phyloP scores from a whole-genome alignment of 2,797 vertebrate genomes.

The Macropodus opercularis region DNA sequence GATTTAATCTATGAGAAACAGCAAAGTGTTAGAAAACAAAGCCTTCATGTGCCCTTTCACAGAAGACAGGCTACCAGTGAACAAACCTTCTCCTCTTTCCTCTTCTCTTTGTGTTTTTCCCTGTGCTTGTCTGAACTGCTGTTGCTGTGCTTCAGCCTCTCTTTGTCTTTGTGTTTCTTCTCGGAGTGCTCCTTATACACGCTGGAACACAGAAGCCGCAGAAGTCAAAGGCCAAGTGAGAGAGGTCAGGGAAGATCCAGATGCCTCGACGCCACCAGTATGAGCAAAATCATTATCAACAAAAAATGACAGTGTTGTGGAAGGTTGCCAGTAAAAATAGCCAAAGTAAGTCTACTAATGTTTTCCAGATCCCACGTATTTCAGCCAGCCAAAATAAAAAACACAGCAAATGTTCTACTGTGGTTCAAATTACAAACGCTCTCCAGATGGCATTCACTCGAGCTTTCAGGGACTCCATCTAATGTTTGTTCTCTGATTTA shows the following conservation, averaged over 20 bases:
- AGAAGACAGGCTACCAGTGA: background rate
- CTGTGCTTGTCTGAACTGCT: conserved; percentile 90
- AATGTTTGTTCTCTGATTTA: conserved; percentile 11
- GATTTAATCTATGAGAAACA: conserved; percentile 81
- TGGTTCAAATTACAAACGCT: conserved; percentile 24
- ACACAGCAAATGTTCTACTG: background rate
- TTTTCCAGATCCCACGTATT: conserved; percentile 12
- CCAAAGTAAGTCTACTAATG: conserved; percentile 1
- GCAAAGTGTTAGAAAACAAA: background rate
- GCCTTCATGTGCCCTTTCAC: background rate
- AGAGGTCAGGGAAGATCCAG: conserved; percentile 28
- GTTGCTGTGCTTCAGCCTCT: conserved; percentile 76
- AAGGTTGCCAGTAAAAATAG: background rate
- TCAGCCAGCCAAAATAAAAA: conserved; percentile 27
- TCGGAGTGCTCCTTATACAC: conserved; percentile 94
- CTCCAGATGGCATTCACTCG: conserved; percentile 36
- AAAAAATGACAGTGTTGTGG: background rate
- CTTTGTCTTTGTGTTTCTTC: conserved; percentile 95
- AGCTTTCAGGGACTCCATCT: conserved; percentile 9
- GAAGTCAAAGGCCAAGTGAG: conserved; percentile 52
- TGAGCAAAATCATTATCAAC: background rate
- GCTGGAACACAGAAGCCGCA: conserved; percentile 73
- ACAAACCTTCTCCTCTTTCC: conserved; percentile 91
- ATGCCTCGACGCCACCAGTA: background rate
- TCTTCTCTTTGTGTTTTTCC: conserved; percentile 86